Evolutionary conservation across 1,140 invertebrate species (phyloP).

Genomic region (Meloidogyne chitwoodi): DNA sequence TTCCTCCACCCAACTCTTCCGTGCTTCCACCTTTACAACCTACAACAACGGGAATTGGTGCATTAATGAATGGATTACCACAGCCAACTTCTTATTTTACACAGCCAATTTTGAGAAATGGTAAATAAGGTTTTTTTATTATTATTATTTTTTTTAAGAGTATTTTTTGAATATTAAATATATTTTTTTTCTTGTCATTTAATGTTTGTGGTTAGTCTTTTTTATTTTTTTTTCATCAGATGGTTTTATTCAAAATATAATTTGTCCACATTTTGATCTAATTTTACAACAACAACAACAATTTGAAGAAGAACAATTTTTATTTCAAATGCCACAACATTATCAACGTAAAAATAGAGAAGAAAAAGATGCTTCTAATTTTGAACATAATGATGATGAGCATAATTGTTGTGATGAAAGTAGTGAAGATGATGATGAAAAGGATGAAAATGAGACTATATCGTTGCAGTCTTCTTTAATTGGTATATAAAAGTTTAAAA

Average conservation of each 20-base stretch:
- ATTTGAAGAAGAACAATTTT: no score
- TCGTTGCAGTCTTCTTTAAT: background rate
- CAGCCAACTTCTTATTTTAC: constrained; percentile 7
- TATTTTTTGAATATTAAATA: background rate
- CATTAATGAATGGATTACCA: constrained; percentile 1
- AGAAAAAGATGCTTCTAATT: background rate
- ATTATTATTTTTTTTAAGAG: no score
- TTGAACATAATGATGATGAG: background rate
- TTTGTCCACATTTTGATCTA: background rate
- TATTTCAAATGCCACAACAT: background rate
- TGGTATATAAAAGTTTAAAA: no score
- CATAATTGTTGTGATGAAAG: no score
- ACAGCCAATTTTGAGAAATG: constrained; percentile 18
- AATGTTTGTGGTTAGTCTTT: background rate
- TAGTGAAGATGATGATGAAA: background rate
- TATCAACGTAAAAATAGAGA: background rate
- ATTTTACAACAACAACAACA: background rate
- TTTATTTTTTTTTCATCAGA: background rate
- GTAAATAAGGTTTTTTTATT: no score
- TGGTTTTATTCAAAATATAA: background rate
- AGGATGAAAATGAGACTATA: background rate
- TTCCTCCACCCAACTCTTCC: constrained; percentile 1
- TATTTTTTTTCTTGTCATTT: background rate
- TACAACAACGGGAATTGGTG: constrained; percentile 9
- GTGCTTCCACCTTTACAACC: constrained; percentile 17